Percentiles rank a stretch among this genome's conserved stretches.
These are phyloP conservation scores for Chesias legatella DNA, from an alignment of 2,888 invertebrate genomes.

Conservation along the genomic window DNA sequence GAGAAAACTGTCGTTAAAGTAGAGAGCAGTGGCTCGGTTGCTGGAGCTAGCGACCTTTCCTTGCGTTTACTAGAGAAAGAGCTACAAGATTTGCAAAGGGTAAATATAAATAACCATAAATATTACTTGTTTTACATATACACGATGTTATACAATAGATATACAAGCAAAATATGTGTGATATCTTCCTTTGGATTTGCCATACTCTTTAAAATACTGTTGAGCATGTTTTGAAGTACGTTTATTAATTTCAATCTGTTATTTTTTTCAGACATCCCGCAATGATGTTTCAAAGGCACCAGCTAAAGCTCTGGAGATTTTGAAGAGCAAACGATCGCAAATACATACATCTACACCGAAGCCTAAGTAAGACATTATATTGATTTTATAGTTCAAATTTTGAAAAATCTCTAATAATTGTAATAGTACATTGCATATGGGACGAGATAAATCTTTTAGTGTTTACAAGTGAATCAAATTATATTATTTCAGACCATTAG, in stretches of 20 bases:
- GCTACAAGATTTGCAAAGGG: constrained; percentile 80
- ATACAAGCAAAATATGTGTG: too few relatives aligned
- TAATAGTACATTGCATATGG: too few relatives aligned
- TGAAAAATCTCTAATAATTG: too few relatives aligned
- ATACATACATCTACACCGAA: constrained; percentile 68
- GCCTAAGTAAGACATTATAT: constrained; percentile 29
- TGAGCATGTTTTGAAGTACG: background rate
- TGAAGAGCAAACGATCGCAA: constrained; percentile 50
- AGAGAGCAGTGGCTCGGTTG: constrained; percentile 41
- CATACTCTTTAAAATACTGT: too few relatives aligned
- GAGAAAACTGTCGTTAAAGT: constrained; percentile 36
- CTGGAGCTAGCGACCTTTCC: constrained; percentile 64
- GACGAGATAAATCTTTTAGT: too few relatives aligned
- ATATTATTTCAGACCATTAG: constrained; percentile 36
- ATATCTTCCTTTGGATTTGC: too few relatives aligned
- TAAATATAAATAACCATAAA: constrained; percentile 27
- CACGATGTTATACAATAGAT: too few relatives aligned
- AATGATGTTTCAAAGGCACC: constrained; percentile 46
- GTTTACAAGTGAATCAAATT: too few relatives aligned
- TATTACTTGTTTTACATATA: too few relatives aligned
- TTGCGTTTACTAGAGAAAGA: constrained; percentile 79
- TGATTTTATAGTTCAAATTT: too few relatives aligned
- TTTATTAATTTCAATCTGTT: constrained; percentile 2
- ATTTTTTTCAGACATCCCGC: constrained; percentile 53
- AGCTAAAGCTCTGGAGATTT: constrained; percentile 41